Evolutionary conservation across 2,113 vertebrate species (phyloP).

Genomic region (Podilymbus podiceps): DNA sequence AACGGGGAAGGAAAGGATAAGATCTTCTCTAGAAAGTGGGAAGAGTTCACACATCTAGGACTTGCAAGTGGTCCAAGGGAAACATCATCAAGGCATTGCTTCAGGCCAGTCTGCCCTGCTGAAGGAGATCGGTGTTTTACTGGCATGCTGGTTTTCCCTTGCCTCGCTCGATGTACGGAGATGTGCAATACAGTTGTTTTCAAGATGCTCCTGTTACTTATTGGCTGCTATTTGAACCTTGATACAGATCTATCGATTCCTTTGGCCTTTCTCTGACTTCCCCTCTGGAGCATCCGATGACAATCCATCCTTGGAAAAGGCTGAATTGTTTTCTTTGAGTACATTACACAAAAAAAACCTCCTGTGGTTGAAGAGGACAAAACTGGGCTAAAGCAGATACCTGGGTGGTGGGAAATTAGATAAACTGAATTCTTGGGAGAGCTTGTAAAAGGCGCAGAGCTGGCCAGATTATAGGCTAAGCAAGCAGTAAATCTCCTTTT

Average conservation of each 20-base stretch:
- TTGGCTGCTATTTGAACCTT: background rate
- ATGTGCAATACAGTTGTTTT: background rate
- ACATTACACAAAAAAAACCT: background rate
- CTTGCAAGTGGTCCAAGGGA: background rate
- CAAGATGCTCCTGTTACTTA: background rate
- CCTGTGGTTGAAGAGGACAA: background rate
- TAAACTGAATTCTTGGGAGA: background rate
- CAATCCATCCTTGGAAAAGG: background rate
- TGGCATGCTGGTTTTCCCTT: background rate
- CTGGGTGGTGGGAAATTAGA: background rate
- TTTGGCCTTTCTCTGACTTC: background rate
- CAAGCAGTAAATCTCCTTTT: background rate
- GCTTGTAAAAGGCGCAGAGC: background rate
- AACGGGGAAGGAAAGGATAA: background rate
- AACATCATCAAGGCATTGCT: background rate
- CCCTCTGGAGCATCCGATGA: background rate
- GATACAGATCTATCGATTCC: background rate
- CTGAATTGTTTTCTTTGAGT: background rate
- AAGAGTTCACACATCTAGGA: background rate
- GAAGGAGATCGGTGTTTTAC: background rate
- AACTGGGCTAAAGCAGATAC: background rate
- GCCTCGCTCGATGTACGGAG: rapidly evolving
- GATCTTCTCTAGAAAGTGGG: background rate
- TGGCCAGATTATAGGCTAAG: background rate
- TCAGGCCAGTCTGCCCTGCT: background rate